phyloP scores from a whole-genome alignment of 2,113 vertebrate species.

The Hoplias malabaricus region DNA sequence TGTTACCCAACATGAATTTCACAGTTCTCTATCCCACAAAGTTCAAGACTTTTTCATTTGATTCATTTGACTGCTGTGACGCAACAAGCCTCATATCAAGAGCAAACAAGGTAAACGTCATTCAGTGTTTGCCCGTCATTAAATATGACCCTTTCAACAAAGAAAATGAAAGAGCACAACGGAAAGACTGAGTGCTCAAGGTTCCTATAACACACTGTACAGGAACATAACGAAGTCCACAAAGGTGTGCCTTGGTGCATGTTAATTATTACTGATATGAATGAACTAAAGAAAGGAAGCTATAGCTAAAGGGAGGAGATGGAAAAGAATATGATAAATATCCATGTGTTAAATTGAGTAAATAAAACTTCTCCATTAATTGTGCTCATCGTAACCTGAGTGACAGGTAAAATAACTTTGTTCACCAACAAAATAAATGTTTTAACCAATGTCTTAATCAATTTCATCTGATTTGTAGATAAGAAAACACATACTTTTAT shows the following conservation, averaged over 20 bases:
- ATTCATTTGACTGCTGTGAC: background rate
- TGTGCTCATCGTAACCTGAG: too few species aligned
- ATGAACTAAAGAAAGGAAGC: background rate
- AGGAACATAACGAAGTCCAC: background rate
- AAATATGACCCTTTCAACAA: conserved; percentile 14
- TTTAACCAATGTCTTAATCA: too few species aligned
- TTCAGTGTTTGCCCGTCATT: background rate
- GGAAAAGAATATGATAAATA: background rate
- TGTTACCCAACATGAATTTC: background rate
- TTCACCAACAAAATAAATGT: too few species aligned
- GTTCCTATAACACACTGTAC: background rate
- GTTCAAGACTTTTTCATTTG: background rate
- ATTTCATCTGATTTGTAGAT: too few species aligned
- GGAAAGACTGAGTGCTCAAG: background rate
- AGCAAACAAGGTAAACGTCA: conserved; percentile 9
- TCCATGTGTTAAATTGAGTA: too few species aligned
- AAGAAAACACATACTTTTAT: too few species aligned
- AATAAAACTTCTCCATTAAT: too few species aligned
- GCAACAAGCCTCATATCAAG: conserved; percentile 1
- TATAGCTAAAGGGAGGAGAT: background rate
- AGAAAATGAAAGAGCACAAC: background rate
- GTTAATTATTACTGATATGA: conserved; percentile 28
- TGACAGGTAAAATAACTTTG: too few species aligned
- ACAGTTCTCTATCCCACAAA: background rate
- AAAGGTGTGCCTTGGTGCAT: background rate